These are phyloP conservation scores for Trachelus stipa DNA, from an alignment of 2,888 invertebrate genomes.

Conservation along the genomic window DNA sequence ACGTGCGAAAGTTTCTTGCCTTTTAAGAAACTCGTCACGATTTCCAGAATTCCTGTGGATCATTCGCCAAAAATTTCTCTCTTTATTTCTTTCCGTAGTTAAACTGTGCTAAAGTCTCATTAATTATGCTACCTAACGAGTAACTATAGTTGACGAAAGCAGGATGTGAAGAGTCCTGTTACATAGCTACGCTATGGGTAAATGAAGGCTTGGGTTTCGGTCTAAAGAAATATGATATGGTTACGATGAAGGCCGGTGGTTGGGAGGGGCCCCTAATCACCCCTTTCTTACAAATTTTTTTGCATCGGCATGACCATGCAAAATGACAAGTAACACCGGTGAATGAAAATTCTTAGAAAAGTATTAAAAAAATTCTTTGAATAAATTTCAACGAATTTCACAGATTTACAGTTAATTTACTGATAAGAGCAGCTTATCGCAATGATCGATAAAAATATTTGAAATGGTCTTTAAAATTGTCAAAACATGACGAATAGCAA, in stretches of 20 bases:
- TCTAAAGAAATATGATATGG: conserved; percentile 12
- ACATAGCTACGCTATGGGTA: conserved; percentile 37
- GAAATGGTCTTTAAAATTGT: background rate
- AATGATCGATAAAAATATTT: background rate
- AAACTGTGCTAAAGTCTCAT: background rate
- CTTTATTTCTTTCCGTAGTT: background rate
- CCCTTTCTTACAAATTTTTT: background rate
- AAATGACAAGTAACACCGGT: background rate
- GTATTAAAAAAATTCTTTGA: background rate
- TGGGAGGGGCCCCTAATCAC: background rate
- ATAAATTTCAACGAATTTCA: background rate
- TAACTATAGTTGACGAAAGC: conserved; percentile 28
- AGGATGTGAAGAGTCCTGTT: conserved; percentile 56
- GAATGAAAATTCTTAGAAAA: background rate
- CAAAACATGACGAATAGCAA: background rate
- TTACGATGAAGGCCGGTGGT: background rate
- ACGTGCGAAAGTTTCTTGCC: background rate
- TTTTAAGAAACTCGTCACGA: background rate
- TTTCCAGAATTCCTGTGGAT: background rate
- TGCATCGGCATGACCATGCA: background rate
- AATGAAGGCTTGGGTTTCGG: conserved; percentile 48
- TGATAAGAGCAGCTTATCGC: background rate
- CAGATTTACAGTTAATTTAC: background rate
- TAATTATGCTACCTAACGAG: background rate
- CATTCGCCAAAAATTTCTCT: background rate